These are phyloP conservation scores for Anisognathus igniventris DNA, from an alignment of 2,797 vertebrate genomes.

Conservation along the genomic window DNA sequence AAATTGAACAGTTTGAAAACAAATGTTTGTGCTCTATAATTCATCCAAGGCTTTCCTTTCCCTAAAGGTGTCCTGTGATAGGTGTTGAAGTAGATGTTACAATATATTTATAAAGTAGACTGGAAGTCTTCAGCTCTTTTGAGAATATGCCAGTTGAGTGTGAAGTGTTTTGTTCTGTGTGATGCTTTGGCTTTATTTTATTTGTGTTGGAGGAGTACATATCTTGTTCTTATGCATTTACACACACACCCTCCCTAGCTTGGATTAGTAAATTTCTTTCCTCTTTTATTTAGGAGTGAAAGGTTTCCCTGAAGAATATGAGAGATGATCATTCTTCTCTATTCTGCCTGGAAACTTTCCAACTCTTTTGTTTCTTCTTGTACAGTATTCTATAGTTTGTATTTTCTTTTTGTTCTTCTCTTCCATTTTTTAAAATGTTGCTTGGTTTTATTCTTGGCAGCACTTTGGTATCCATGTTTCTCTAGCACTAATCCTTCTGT, in stretches of 20 bases:
- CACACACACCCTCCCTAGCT: not conserved
- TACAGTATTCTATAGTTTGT: not conserved
- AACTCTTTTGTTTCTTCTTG: not conserved
- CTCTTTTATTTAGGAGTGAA: not conserved
- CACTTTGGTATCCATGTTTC: not conserved
- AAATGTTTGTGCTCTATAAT: not conserved
- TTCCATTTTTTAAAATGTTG: not conserved
- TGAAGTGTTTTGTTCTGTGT: not conserved
- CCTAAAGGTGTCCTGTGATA: not conserved
- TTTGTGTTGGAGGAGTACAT: not conserved
- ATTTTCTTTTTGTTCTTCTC: not conserved
- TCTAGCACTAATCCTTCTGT: not conserved
- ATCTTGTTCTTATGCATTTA: not conserved
- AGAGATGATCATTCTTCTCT: not conserved
- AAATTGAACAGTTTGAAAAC: not conserved
- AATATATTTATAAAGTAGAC: not conserved
- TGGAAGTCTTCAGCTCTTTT: not conserved
- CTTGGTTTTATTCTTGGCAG: not conserved
- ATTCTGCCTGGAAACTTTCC: not conserved
- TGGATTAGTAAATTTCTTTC: not conserved
- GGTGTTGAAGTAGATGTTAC: not conserved
- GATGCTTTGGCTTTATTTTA: not conserved
- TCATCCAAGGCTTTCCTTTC: not conserved
- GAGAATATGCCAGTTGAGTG: not conserved
- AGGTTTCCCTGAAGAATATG: not conserved